Evolutionary conservation across 2,888 invertebrate species (phyloP).

Genomic region (Yponomeuta sedellus): DNA sequence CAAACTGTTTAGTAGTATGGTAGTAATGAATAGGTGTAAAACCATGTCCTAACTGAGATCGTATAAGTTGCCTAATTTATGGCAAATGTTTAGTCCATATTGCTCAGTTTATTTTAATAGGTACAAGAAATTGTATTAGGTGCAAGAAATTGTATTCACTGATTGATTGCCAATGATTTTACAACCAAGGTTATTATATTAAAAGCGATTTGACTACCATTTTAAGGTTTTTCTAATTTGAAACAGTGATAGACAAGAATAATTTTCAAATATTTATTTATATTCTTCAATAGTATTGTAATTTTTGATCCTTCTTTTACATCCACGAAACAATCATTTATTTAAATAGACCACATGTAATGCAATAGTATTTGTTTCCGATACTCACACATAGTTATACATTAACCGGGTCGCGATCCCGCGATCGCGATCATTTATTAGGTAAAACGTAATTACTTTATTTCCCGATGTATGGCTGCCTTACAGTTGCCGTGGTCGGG

Average conservation of each 20-base stretch:
- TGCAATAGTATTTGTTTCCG: too few relatives aligned
- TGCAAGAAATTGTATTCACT: background rate
- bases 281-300: background rate
- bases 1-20: background rate
- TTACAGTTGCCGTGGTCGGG: too few relatives aligned
- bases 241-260: background rate
- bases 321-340: background rate
- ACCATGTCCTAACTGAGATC: background rate
- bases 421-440: too few relatives aligned
- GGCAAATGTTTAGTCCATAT: background rate
- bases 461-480: too few relatives aligned
- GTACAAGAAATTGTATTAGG: background rate
- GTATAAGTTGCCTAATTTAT: conserved; percentile 4
- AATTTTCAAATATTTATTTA: conserved; percentile 6
- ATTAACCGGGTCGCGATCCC: too few relatives aligned
- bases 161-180: conserved; percentile 14
- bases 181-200: conserved; percentile 15
- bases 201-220: conserved; percentile 12
- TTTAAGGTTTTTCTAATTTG: background rate
- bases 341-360: background rate
- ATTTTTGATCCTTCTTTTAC: conserved; percentile 7
- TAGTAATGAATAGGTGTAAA: background rate
- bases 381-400: too few relatives aligned
- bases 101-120: conserved; percentile 9
- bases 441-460: too few relatives aligned